Conservation (phyloP, 2,888 invertebrate genomes). For the Bombylius major region DNA sequence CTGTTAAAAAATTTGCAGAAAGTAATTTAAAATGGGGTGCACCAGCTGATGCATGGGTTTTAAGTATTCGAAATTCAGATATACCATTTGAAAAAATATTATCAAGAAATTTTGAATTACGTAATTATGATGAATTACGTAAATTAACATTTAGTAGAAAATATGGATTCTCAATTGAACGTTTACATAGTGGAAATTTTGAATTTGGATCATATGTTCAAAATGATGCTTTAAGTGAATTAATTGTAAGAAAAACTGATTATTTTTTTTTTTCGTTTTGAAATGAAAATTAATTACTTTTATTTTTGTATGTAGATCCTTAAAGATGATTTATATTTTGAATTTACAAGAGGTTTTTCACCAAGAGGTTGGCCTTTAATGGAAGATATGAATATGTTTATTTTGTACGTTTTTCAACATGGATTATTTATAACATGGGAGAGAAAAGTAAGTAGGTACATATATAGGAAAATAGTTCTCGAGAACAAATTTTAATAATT, state of each 20-base stretch:
- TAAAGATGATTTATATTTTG: slow-evolving; percentile 30
- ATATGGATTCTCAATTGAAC: slow-evolving; percentile 30
- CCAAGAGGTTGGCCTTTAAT: slow-evolving; percentile 31
- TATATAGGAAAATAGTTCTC: neutral
- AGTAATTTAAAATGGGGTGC: slow-evolving; percentile 30
- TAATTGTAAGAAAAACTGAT: slow-evolving; percentile 20
- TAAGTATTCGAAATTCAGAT: slow-evolving; percentile 24
- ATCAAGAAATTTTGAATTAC: slow-evolving; percentile 24
- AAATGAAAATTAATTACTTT: neutral
- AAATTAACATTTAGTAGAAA: slow-evolving; percentile 24
- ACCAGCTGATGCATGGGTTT: slow-evolving; percentile 29
- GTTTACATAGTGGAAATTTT: slow-evolving; percentile 25
- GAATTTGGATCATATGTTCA: slow-evolving; percentile 27
- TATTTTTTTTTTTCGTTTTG: neutral
- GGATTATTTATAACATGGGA: slow-evolving; percentile 31
- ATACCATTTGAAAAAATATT: slow-evolving; percentile 26
- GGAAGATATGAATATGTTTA: slow-evolving; percentile 25
- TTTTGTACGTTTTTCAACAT: slow-evolving; percentile 24
- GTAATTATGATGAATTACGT: slow-evolving; percentile 23
- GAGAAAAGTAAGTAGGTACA: slow-evolving; percentile 17
- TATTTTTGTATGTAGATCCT: slow-evolving; percentile 18
- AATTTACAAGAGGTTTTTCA: slow-evolving; percentile 30
- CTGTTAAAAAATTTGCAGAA: slow-evolving; percentile 25
- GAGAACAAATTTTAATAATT: no score
- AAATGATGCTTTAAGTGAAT: slow-evolving; percentile 21